Evolutionary conservation across 2,888 invertebrate genomes (phyloP).

Genomic region (Gortyna flavago): DNA sequence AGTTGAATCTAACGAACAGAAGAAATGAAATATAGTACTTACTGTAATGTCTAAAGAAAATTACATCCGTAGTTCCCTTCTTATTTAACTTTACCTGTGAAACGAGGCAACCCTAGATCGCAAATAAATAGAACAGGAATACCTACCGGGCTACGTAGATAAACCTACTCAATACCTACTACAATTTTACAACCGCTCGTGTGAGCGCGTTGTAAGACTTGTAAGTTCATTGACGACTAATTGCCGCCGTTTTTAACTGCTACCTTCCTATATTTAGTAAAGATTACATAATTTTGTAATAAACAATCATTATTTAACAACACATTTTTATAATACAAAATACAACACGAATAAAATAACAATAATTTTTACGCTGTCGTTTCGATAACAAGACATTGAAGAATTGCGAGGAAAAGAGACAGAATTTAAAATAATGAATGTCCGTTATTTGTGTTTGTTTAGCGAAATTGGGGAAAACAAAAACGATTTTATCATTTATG

Average conservation of each 20-base stretch:
- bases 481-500: not conserved
- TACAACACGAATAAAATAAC: slow-evolving; percentile 61
- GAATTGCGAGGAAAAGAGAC: slow-evolving; percentile 72
- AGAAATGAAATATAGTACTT: not conserved
- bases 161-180: slow-evolving; percentile 20
- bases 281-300: not conserved
- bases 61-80: not conserved
- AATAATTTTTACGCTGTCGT: slow-evolving; percentile 73
- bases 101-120: slow-evolving; percentile 31
- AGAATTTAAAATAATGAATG: slow-evolving; percentile 67
- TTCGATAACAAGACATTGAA: slow-evolving; percentile 68
- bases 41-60: not conserved
- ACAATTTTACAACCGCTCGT: slow-evolving; percentile 53
- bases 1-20: not conserved
- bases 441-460: slow-evolving; percentile 61
- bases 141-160: slow-evolving; percentile 11
- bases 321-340: slow-evolving; percentile 30
- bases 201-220: slow-evolving; percentile 66
- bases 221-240: slow-evolving; percentile 77
- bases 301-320: slow-evolving; percentile 32
- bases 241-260: slow-evolving; percentile 72
- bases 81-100: not conserved
- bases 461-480: slow-evolving; percentile 37
- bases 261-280: not conserved
- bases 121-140: slow-evolving; percentile 49